Conservation (phyloP, 2,888 invertebrate species). For the Tryphoninae sp. region DNA sequence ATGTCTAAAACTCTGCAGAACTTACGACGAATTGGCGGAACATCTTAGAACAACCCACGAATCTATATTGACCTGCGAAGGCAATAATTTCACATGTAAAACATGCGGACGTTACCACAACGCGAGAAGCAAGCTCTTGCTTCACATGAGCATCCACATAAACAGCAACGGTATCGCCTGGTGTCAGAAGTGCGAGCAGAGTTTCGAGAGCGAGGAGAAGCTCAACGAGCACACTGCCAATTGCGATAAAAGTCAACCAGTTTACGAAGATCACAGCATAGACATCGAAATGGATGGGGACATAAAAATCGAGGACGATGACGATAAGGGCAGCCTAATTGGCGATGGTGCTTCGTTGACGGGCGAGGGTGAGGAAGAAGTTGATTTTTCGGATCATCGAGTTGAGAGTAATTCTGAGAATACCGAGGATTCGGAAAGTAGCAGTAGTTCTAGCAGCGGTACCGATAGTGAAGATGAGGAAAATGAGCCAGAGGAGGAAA, state of each 20-base stretch:
- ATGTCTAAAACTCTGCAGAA: slow-evolving; percentile 83
- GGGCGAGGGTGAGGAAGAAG: slow-evolving; percentile 69
- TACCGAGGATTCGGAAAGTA: slow-evolving; percentile 61
- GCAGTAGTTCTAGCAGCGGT: slow-evolving; percentile 33
- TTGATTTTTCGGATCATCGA: slow-evolving; percentile 68
- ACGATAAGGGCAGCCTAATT: slow-evolving; percentile 71
- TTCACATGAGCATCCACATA: slow-evolving; percentile 84
- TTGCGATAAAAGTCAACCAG: slow-evolving; percentile 68
- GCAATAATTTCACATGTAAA: slow-evolving; percentile 84
- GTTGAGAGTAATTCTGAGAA: slow-evolving; percentile 53
- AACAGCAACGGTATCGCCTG: slow-evolving; percentile 78
- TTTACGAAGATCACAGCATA: slow-evolving; percentile 67
- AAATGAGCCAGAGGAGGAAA: slow-evolving; percentile 62
- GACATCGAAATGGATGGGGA: slow-evolving; percentile 69
- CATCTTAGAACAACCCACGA: slow-evolving; percentile 82
- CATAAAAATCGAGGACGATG: slow-evolving; percentile 68
- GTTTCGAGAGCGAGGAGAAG: slow-evolving; percentile 74
- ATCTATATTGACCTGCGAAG: slow-evolving; percentile 82
- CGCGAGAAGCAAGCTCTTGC: slow-evolving; percentile 83
- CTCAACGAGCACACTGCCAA: slow-evolving; percentile 72
- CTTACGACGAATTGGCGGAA: slow-evolving; percentile 82
- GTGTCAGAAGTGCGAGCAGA: slow-evolving; percentile 76
- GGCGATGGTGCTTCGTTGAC: slow-evolving; percentile 68
- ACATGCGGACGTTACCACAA: slow-evolving; percentile 84
- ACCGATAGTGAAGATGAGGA: slow-evolving; percentile 57